These are phyloP conservation scores for Homalodisca vitripennis DNA, from an alignment of 1,140 invertebrate species.

Conservation along the genomic window DNA sequence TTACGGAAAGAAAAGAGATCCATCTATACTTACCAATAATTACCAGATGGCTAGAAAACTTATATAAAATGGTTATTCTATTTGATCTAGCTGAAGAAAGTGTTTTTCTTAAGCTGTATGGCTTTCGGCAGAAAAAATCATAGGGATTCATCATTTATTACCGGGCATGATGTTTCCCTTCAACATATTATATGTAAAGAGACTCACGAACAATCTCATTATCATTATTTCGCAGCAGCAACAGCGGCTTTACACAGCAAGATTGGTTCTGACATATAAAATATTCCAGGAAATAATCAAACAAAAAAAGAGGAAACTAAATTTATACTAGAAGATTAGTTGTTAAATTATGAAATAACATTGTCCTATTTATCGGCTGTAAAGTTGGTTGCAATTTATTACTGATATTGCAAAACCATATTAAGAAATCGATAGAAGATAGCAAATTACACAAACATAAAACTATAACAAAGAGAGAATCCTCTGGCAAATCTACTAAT, in stretches of 20 bases:
- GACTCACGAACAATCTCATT: slow-evolving; percentile 25
- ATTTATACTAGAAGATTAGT: slow-evolving; percentile 33
- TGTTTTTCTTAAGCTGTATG: slow-evolving; percentile 13
- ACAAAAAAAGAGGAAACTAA: slow-evolving; percentile 33
- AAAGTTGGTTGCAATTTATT: slow-evolving; percentile 31
- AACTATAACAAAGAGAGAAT: slow-evolving; percentile 15
- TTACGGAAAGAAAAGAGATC: too few species aligned
- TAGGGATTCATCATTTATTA: slow-evolving; percentile 33
- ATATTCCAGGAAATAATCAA: neutral
- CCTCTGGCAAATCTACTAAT: slow-evolving; percentile 1
- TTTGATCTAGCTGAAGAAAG: slow-evolving; percentile 20
- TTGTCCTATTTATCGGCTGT: slow-evolving; percentile 33
- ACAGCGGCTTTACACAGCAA: slow-evolving; percentile 22
- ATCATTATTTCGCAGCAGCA: slow-evolving; percentile 30
- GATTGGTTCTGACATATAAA: slow-evolving; percentile 15
- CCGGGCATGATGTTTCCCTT: slow-evolving; percentile 27
- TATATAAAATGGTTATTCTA: slow-evolving; percentile 25
- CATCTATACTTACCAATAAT: too few species aligned
- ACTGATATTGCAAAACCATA: slow-evolving; percentile 31
- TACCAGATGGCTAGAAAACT: slow-evolving; percentile 22
- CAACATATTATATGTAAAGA: slow-evolving; percentile 31
- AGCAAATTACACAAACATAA: slow-evolving; percentile 26
- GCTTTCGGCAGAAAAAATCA: slow-evolving; percentile 22
- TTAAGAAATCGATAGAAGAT: too few species aligned
- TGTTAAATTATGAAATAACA: slow-evolving; percentile 33